Evolutionary conservation across 2,797 vertebrate genomes (phyloP).

Genomic region (Jordanella pulchra): DNA sequence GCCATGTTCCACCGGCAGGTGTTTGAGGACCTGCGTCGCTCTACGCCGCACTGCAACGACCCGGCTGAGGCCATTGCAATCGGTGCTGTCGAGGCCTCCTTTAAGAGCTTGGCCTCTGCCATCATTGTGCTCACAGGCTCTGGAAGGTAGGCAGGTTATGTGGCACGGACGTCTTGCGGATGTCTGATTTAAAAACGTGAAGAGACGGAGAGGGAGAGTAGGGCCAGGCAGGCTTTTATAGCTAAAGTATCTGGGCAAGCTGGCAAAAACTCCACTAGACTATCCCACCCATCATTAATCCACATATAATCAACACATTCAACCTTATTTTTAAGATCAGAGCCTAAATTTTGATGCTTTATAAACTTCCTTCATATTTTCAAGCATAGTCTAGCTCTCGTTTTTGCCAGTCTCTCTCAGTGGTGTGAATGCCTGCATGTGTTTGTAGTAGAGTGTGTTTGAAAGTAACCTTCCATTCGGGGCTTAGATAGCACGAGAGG

Average conservation of each 20-base stretch:
- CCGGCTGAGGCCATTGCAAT: slow-evolving; percentile 93
- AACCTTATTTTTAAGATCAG: not conserved
- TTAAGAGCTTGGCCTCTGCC: slow-evolving; percentile 94
- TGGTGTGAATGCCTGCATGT: slow-evolving; percentile 44
- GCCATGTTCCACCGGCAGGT: slow-evolving; percentile 98
- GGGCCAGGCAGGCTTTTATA: slow-evolving; percentile 70
- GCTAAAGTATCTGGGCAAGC: slow-evolving; percentile 36
- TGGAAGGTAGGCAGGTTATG: slow-evolving; percentile 90
- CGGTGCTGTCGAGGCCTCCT: slow-evolving; percentile 95
- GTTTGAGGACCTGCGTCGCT: slow-evolving; percentile 97
- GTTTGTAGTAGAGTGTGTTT: slow-evolving; percentile 48
- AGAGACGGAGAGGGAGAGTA: slow-evolving; percentile 54
- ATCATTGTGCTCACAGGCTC: slow-evolving; percentile 98
- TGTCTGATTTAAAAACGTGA: slow-evolving; percentile 4
- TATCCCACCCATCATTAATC: not conserved
- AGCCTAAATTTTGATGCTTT: not conserved
- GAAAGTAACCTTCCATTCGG: slow-evolving; percentile 65
- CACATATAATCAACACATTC: not conserved
- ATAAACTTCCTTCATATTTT: not conserved
- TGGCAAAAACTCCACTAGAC: slow-evolving; percentile 40
- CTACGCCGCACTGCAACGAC: slow-evolving; percentile 85
- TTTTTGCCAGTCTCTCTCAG: slow-evolving; percentile 46
- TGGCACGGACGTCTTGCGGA: slow-evolving; percentile 20
- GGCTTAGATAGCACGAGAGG: slow-evolving; percentile 95
- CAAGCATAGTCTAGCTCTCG: slow-evolving; percentile 26